Evolutionary conservation across 1,140 invertebrate genomes (phyloP), one percentile per base, ranked within the genome.

Genomic region (Brachionus plicatilis): DNA sequence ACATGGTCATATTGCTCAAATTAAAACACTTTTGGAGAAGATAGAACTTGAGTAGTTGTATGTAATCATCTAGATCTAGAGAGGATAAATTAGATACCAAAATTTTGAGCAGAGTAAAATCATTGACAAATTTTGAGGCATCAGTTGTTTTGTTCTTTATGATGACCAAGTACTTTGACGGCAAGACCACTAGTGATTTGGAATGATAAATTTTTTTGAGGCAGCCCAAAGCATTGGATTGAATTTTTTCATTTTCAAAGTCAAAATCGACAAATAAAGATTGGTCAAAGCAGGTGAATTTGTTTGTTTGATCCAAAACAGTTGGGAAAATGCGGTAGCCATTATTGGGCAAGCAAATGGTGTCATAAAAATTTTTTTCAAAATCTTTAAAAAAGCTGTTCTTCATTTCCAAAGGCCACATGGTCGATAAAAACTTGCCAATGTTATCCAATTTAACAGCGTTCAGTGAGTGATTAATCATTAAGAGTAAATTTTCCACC

Each of bases 241-340:
- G 72, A 76, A 76, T 47, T 5, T 76, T 24, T 9, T 76, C 43
- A 76, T 37, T 3, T 29, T 76, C 33, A 50, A 76, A 76, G 12
- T 76, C 17, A 27, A 76, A 76, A 50, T 76, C 72, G 11, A 76
- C 24, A 76, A 76, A 76, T 6, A 50, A 47, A 50, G 72, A 33
- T 76, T 76, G 8, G 5, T 47, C 41, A 76, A 53, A 76, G 17
- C n/a, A 45, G 11, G 43, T 24, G 17, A 24, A 76, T 27, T 47
- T 50, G 14, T 12, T n/a, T 11, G 12, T 50, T 50, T 76, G 33
- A 33, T 72, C 20, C 9, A 41, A 20, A 41, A 41, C 12, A 11
- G 68, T 72, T 72, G 68, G 68, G 24, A 72, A 72, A 72, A 72
- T 72, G 11, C 12, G 7, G 27, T 33, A 2, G 20, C 45, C 17